Base-by-base conservation (phyloP, 2,888 invertebrate species). In the Mamestra brassicae region DNA sequence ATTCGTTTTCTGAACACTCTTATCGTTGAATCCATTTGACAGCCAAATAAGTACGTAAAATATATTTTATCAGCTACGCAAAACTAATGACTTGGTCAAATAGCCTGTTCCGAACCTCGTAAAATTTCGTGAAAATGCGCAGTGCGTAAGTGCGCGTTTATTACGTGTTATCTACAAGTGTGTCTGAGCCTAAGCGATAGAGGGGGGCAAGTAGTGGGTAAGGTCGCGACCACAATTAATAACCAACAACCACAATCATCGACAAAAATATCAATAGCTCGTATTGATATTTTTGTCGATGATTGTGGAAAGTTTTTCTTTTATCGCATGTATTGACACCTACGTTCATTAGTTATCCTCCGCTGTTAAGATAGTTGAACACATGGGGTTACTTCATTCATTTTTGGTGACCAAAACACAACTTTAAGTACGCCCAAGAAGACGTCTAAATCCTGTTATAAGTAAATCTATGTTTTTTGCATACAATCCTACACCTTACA, bases 191-290 rank as follows among this genome's bases (percentile, higher is more conserved):
- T 26, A 54, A 58, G 15, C 47, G 62, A 76, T 81, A 83, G 47
- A 58, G 61, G 26, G 47, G 60, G 58, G 15, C 63, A 45, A 67
- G 58, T 80, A 72, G 79, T 83, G 79, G 55, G 84, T 67, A 70
- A 81, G 84, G 80, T 83, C 80, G 69, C n/a, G 80, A 74, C 69
- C 66, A 83, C 63, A 47, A 68, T 65, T 42, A 69, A 68, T 42
- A 65, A 61, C 68, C 62, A 62, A 58, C 57, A 68, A 67, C 42
- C 68, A n/a, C n/a, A n/a, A n/a, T n/a, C n/a, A n/a, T n/a, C n/a
- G n/a, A n/a, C n/a, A n/a, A n/a, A n/a, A n/a, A n/a, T n/a, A n/a
- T n/a, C n/a, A n/a, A n/a, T n/a, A n/a, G n/a, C n/a, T n/a, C n/a
- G n/a, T 72, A 61, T 57, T 60, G 50, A 83, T 65, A 65, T 64